Evolutionary conservation across 2,888 invertebrate species (phyloP), one percentile per base, ranked within the genome.

Genomic region (Drosophila setosimentum): DNA sequence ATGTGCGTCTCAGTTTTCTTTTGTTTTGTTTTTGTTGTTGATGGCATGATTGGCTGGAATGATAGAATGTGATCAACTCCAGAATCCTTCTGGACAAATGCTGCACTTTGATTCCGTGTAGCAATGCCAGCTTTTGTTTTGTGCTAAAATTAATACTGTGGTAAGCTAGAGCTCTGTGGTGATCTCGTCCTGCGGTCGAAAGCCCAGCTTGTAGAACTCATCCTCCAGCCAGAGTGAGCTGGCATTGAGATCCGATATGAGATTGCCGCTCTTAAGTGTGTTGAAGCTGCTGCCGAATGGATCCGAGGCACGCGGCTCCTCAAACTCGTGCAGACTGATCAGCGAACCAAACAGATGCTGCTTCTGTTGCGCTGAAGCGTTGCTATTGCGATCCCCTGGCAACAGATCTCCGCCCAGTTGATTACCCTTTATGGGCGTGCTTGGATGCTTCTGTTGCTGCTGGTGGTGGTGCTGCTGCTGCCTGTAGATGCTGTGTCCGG

Each of bases 121-220:
- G 88, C 85, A 71, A 55, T 57, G 81, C 70, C 83, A 86, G 79
- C 75, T 30, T 16, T 40, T 37, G n/a, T 42, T 53, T 58, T 71
- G 64, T 69, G 78, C 70, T 71, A 73, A 73, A 57, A 70, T 85
- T 85, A 87, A 85, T 87, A 84, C 84, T 87, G 73, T 64, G 21
- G 32, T 29, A 59, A 66, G 72, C 86, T 92, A 97, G 93, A 97
- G 95, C 94, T 97, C 97, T 89, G 97, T 97, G 89, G 97, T 97
- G 85, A 97, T 96, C 94, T 97, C 97, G 93, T 97, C 97, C 93
- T 97, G 97, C 57, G 97, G 97, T 89, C 97, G 94, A 93, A 97
- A 96, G 68, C 97, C 97, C 92, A 97, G 95, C 91, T 96, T 96
- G 87, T 96, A 96, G 91, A 97, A 96, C 93, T 97, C 97, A 89